Evolutionary conservation across 1,140 invertebrate species (phyloP).

Genomic region (Bombus soroeensis): DNA sequence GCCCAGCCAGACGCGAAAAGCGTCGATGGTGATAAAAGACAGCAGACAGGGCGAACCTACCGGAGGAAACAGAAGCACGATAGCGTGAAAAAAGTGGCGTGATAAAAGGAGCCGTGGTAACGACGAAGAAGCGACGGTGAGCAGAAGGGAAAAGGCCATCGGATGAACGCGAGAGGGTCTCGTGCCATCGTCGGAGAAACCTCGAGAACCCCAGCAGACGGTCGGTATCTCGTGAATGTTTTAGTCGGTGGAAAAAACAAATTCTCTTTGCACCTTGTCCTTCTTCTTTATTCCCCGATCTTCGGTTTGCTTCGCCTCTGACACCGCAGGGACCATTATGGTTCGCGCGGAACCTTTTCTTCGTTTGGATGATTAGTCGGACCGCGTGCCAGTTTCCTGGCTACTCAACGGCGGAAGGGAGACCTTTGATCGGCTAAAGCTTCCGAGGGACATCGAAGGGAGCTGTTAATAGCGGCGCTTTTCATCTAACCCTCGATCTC

Average conservation of each 20-base stretch:
- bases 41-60: slow-evolving; percentile 25
- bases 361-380: slow-evolving; percentile 62
- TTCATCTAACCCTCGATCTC: slow-evolving; percentile 44
- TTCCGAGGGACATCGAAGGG: slow-evolving; percentile 54
- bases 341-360: slow-evolving; percentile 24
- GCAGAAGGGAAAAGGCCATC: slow-evolving; percentile 17
- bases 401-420: slow-evolving; percentile 5
- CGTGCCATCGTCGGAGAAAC: neutral
- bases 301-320: neutral
- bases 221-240: slow-evolving; percentile 65
- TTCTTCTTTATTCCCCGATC: neutral
- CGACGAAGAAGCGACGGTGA: slow-evolving; percentile 25
- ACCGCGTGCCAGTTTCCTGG: slow-evolving; percentile 61
- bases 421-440: slow-evolving; percentile 43
- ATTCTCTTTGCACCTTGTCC: slow-evolving; percentile 21
- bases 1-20: slow-evolving; percentile 39
- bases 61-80: slow-evolving; percentile 23
- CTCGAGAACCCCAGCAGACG: slow-evolving; percentile 43
- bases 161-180: neutral
- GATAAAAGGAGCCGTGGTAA: slow-evolving; percentile 33
- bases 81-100: slow-evolving; percentile 36
- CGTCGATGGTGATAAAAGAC: slow-evolving; percentile 61
- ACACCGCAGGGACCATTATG: slow-evolving; percentile 25
- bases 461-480: slow-evolving; percentile 31
- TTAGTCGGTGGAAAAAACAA: slow-evolving; percentile 61